These are phyloP conservation scores for Oophaga pumilio DNA, from an alignment of 2,113 vertebrate species.

Conservation along the genomic window DNA sequence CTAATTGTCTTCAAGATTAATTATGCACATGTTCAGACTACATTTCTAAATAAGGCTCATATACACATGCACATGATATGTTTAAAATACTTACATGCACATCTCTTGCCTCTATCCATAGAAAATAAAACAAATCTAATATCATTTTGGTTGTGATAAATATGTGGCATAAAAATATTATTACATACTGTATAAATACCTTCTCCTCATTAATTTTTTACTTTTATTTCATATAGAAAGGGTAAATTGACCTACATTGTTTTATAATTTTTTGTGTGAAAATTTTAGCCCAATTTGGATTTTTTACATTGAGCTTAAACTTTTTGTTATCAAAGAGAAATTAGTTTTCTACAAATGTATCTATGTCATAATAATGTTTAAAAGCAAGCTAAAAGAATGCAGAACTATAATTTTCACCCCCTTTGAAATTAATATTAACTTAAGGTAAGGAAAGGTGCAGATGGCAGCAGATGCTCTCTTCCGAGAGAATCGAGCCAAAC, in stretches of 20 bases:
- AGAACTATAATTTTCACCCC: too few species aligned
- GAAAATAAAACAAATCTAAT: background rate
- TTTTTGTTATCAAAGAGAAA: too few species aligned
- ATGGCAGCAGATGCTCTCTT: too few species aligned
- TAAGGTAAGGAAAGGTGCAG: too few species aligned
- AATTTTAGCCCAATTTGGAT: too few species aligned
- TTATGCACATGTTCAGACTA: conserved; percentile 91
- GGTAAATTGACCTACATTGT: background rate
- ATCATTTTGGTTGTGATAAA: background rate
- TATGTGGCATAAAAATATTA: background rate
- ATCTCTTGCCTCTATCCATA: background rate
- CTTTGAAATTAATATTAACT: too few species aligned
- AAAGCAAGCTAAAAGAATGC: too few species aligned
- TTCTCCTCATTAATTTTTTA: background rate
- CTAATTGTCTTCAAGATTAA: conserved; percentile 98
- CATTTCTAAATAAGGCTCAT: conserved; percentile 88
- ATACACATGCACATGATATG: conserved; percentile 4
- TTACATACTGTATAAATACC: background rate
- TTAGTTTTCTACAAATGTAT: too few species aligned
- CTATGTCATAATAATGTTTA: too few species aligned
- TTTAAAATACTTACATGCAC: background rate
- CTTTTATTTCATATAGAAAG: background rate
- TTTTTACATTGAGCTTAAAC: too few species aligned
- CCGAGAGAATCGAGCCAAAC: too few species aligned
- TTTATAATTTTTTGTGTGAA: too few species aligned